Percentiles rank a stretch among this genome's conserved stretches.
Evolutionary conservation across 2,113 vertebrate species (phyloP).

Genomic region (Rhea pennata): DNA sequence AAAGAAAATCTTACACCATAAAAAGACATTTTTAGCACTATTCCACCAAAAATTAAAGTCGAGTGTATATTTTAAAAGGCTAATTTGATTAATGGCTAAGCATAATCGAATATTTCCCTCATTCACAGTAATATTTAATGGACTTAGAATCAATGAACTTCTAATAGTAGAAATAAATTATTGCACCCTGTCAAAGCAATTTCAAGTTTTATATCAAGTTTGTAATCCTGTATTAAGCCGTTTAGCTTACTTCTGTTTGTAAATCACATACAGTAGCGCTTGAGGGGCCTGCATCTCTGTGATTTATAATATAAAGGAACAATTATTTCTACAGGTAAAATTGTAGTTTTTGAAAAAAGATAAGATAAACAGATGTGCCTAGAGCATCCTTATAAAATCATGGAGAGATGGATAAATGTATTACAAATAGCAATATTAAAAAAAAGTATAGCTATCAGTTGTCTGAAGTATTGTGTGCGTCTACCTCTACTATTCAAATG

Average conservation of each 20-base stretch:
- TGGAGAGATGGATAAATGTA: conserved; percentile 28
- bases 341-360: conserved; percentile 52
- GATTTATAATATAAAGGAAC: conserved; percentile 63
- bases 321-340: conserved; percentile 68
- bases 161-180: conserved; percentile 64
- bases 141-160: conserved; percentile 17
- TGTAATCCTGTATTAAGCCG: conserved; percentile 16
- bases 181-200: conserved; percentile 59
- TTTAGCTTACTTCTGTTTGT: conserved; percentile 63
- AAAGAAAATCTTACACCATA: not conserved
- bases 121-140: conserved; percentile 2
- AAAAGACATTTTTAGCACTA: not conserved
- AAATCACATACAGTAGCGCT: conserved; percentile 63
- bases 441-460: conserved; percentile 47
- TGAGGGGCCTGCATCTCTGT: conserved; percentile 39
- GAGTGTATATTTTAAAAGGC: not conserved
- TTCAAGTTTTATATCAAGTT: conserved; percentile 45
- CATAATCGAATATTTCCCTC: not conserved
- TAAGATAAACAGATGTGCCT: conserved; percentile 62
- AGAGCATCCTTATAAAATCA: conserved; percentile 45
- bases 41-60: not conserved
- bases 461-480: not conserved
- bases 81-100: not conserved
- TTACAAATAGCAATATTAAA: conserved; percentile 55
- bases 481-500: not conserved